A percentile compares a stretch with the other conserved stretches of the same genome.
Conservation (phyloP, 2,113 vertebrate genomes). For the Ptychochromis oligacanthus region DNA sequence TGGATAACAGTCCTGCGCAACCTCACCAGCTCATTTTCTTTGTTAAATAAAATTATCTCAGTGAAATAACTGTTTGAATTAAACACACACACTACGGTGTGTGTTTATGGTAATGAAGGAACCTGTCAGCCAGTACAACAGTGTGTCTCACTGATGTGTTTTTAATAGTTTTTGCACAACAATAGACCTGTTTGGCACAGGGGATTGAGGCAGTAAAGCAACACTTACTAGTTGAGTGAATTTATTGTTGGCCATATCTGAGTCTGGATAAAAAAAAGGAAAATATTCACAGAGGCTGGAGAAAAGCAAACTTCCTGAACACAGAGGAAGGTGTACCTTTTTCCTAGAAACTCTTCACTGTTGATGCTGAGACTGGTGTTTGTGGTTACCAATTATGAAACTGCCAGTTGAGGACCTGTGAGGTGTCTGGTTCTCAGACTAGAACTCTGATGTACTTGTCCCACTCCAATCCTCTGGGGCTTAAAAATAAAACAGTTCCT, state of each 20-base stretch:
- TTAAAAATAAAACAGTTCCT: not conserved
- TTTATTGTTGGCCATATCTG: not conserved
- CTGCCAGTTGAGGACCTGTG: not conserved
- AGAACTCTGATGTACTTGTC: not conserved
- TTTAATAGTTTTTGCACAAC: not conserved
- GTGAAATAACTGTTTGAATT: constrained; percentile 1
- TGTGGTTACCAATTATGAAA: not conserved
- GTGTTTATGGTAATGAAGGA: not conserved
- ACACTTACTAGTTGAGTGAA: not conserved
- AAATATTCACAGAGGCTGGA: not conserved
- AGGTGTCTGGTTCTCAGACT: not conserved
- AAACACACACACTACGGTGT: not conserved
- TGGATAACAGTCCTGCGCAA: not conserved
- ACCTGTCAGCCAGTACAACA: not conserved
- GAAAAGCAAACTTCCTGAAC: not conserved
- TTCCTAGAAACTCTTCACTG: not conserved
- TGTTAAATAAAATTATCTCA: not conserved
- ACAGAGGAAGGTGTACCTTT: not conserved
- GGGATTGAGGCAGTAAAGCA: not conserved
- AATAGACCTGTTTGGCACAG: not conserved
- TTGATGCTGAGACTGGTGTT: not conserved
- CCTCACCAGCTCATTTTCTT: not conserved
- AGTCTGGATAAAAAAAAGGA: not conserved
- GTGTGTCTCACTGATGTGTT: not conserved
- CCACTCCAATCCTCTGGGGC: not conserved